Evolutionary conservation across 2,113 vertebrate genomes (phyloP), one percentile per base, ranked within the genome.

Genomic region (Austrofundulus limnaeus): DNA sequence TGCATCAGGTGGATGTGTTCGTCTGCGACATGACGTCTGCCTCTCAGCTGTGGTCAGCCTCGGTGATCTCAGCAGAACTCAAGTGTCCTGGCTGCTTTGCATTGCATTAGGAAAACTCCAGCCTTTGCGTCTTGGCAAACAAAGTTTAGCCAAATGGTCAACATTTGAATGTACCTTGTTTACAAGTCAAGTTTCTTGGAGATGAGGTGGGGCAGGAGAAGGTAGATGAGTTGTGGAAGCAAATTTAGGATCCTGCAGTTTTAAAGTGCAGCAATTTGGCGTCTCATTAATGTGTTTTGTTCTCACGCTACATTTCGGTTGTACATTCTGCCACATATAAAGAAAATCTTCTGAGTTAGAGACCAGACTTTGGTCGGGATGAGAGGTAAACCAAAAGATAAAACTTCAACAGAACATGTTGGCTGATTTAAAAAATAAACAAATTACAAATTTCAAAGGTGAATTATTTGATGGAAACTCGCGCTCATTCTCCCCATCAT

Each of bases 161-260:
- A 10, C 20, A 88, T 90, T 89, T 90, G 88, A 87, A 85, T 90
- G 72, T 28, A 56, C 28, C 77, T 85, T 73, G 61, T 90, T 90
- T 89, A 87, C 87, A 89, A 88, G 88, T 89, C 84, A 85, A 87
- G 85, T 88, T 88, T 83, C 84, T 72, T 68, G 42, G 63, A 77
- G 66, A 72, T 37, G 68, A 55, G 20, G 21, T 15, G 34, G 41
- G 25, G 14, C 28, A 54, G 58, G 80, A 67, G 11, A 2, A 10
- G 38, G 31, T 11, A 45, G 25, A 37, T 46, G 42, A 66, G 37
- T 47, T 38, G 13, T 23, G 9, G 19, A 79, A 25, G 60, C 46
- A 80, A 83, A 77, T 80, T 54, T 46, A 25, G 12, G 48, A 54
- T 24, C 31, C 39, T 46, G 16, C 47, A 14, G 13, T 11, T 39